Percentiles rank a stretch among this genome's conserved stretches.
These are phyloP conservation scores for Alviniconcha marisindica DNA, from an alignment of 1,140 invertebrate genomes.

Conservation along the genomic window DNA sequence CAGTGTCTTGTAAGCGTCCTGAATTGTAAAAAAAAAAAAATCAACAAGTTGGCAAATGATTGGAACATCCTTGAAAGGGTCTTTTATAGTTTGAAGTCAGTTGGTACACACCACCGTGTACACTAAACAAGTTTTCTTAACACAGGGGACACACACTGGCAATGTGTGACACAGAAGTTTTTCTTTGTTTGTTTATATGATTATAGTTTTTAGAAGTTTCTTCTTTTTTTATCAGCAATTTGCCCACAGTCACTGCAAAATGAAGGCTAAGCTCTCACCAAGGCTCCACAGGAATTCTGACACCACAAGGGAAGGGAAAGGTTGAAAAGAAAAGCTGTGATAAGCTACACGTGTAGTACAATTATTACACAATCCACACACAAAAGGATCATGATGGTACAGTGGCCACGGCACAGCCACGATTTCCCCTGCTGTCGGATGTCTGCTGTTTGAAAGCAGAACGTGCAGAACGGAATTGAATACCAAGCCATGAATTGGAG, in stretches of 20 bases:
- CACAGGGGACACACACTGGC: no score
- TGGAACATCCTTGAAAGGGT: constrained; percentile 16
- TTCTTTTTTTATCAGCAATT: constrained; percentile 13
- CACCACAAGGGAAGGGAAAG: constrained; percentile 25
- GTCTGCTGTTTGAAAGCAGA: no score
- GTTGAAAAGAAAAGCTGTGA: constrained; percentile 6
- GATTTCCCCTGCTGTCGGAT: no score
- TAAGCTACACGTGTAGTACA: constrained; percentile 29
- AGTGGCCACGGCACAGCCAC: no score
- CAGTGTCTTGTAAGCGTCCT: not conserved
- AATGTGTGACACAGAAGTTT: not conserved
- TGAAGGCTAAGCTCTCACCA: constrained; percentile 28
- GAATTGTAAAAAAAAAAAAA: not conserved
- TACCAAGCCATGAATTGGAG: constrained; percentile 20
- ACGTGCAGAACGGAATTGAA: not conserved
- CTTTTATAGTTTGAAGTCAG: not conserved
- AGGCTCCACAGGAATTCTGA: constrained; percentile 1
- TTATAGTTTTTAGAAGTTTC: not conserved
- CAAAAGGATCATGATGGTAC: not conserved
- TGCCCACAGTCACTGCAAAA: constrained; percentile 8
- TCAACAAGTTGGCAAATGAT: constrained; percentile 22
- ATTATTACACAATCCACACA: constrained; percentile 28
- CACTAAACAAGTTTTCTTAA: no score
- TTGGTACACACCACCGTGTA: no score
- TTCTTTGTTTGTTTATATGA: not conserved